A percentile compares a stretch with the other conserved stretches of the same genome.
Conservation (phyloP, 2,888 invertebrate genomes). For the Micoletzkya japonica region DNA sequence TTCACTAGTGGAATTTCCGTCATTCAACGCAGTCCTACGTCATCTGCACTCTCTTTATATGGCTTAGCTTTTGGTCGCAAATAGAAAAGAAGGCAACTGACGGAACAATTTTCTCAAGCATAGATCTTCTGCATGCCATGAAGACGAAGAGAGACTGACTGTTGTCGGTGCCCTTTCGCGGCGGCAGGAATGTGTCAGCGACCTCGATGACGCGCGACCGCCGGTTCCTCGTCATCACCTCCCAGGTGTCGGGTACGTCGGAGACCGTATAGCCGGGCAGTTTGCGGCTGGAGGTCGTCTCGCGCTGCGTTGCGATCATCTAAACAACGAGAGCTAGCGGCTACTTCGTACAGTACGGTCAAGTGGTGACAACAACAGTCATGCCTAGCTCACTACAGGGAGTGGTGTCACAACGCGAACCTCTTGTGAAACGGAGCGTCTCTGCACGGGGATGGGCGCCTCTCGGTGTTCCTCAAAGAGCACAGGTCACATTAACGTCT, state of each 20-base stretch:
- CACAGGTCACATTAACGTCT: background rate
- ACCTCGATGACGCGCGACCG: conserved; percentile 62
- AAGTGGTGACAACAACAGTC: background rate
- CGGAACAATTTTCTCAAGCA: too few relatives aligned
- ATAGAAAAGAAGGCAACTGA: too few relatives aligned
- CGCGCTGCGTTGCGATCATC: conserved; percentile 18
- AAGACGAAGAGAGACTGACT: too few relatives aligned
- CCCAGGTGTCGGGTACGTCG: conserved; percentile 60
- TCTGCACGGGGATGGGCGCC: conserved; percentile 25
- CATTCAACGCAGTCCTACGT: too few relatives aligned
- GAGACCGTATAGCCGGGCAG: conserved; percentile 62
- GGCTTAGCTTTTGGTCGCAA: too few relatives aligned
- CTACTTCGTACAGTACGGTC: background rate
- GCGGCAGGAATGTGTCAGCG: conserved; percentile 63
- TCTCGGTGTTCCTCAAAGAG: conserved; percentile 2
- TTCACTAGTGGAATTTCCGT: too few relatives aligned
- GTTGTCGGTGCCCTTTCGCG: conserved; percentile 56
- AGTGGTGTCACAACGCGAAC: conserved; percentile 10
- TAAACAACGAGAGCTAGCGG: background rate
- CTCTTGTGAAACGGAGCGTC: conserved; percentile 34
- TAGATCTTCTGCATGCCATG: too few relatives aligned
- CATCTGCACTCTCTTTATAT: too few relatives aligned
- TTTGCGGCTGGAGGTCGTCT: conserved; percentile 23
- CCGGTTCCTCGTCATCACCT: conserved; percentile 46
- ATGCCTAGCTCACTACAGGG: too few relatives aligned